A percentile compares a stretch with the other conserved stretches of the same genome.
phyloP scores from a whole-genome alignment of 2,888 invertebrate genomes.

The Altica lythri region DNA sequence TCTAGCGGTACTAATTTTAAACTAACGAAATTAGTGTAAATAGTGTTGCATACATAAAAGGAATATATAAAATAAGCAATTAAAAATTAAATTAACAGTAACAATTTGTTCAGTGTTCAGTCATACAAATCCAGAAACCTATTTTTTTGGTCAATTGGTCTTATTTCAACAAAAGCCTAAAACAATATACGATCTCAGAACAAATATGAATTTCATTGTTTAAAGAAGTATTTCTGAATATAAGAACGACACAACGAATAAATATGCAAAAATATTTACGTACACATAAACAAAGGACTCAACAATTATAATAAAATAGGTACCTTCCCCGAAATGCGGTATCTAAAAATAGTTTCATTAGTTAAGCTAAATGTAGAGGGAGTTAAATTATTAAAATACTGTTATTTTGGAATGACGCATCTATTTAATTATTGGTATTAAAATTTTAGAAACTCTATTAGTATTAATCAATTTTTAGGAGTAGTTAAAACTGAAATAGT shows the following conservation, averaged over 20 bases:
- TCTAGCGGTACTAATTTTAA: no score
- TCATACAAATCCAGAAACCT: no score
- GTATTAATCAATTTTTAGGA: slow-evolving; percentile 8
- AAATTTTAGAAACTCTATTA: not conserved
- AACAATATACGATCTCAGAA: no score
- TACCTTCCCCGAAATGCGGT: slow-evolving; percentile 22
- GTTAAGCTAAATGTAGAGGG: slow-evolving; percentile 20
- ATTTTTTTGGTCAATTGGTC: no score
- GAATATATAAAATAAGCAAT: no score
- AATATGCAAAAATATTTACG: slow-evolving; percentile 30
- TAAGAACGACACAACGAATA: slow-evolving; percentile 13
- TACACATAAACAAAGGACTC: slow-evolving; percentile 26
- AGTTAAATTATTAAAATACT: not conserved
- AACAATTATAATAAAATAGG: slow-evolving; percentile 28
- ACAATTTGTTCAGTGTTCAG: no score
- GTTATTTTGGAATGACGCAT: slow-evolving; percentile 19
- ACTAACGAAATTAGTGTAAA: no score
- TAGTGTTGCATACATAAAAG: no score
- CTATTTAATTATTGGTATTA: not conserved
- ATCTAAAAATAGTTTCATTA: slow-evolving; percentile 24
- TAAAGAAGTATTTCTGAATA: no score
- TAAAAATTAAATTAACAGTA: no score
- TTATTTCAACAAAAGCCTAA: no score
- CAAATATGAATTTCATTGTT: no score
- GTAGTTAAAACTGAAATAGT: slow-evolving; percentile 7